These are phyloP conservation scores for Platalea minor DNA, from an alignment of 2,797 vertebrate species.

Conservation along the genomic window DNA sequence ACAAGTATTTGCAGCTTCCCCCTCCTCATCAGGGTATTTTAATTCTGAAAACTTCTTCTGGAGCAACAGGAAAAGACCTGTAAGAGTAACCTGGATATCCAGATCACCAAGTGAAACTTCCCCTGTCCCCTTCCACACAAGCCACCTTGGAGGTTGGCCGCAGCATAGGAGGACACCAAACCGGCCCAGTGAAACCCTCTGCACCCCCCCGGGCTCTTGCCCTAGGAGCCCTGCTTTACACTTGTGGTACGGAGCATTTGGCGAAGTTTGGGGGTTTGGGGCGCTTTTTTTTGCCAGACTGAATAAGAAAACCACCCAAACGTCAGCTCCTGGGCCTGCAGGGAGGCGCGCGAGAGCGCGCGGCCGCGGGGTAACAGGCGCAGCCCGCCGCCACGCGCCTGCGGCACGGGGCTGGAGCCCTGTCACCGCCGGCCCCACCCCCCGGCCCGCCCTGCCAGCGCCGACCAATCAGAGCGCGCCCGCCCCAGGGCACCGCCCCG, in stretches of 20 bases:
- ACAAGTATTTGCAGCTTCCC: not conserved
- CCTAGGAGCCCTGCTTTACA: too few relatives aligned
- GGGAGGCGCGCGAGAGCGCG: too few relatives aligned
- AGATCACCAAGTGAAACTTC: fast-evolving
- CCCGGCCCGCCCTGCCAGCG: not conserved
- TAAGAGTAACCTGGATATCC: fast-evolving
- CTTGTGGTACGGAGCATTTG: fast-evolving
- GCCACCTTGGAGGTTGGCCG: fast-evolving
- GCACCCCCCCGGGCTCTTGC: fast-evolving
- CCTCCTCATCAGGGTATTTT: not conserved
- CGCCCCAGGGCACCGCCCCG: not conserved
- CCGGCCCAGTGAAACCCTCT: fast-evolving
- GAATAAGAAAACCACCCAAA: too few relatives aligned
- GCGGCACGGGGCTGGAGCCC: too few relatives aligned
- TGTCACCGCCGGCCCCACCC: fast-evolving
- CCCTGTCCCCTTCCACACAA: fast-evolving
- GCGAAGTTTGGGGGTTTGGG: too few relatives aligned
- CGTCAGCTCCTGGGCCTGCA: not conserved
- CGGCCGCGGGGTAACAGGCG: too few relatives aligned
- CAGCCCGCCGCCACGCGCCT: too few relatives aligned
- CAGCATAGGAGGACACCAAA: fast-evolving
- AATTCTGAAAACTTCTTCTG: not conserved
- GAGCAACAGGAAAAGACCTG: not conserved
- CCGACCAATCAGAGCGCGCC: not conserved
- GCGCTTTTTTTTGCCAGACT: too few relatives aligned